Base-by-base conservation (phyloP, 2,113 vertebrate genomes). In the Charina bottae region DNA sequence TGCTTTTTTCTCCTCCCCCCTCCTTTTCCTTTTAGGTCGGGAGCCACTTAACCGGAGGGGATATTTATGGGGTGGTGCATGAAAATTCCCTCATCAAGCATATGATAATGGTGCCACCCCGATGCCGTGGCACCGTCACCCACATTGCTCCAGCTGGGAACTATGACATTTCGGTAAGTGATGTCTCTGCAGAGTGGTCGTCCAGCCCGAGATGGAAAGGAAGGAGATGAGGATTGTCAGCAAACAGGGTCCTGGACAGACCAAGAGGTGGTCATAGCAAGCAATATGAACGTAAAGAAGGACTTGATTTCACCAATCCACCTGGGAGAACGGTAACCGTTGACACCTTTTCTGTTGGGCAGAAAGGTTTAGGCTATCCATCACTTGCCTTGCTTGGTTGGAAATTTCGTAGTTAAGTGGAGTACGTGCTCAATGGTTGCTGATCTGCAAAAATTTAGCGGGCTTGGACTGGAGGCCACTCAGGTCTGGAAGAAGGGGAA, bases 51-150 rank as follows among this genome's bases (percentile, higher is more conserved):
- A 97, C 97, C 0, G 97, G 97, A 0, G 97, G 97, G 0, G 97
- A 97, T 72, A 85, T 97, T n/a, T 97, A 97, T 2, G 97, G 95
- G 2, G 4, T 72, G 6, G 96, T 97, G 37, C n/a, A n/a, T 0
- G 97, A 97, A 93, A 97, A 97, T 85, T 97, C 97, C 0, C 95
- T 97, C 8, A 94, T 97, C 72, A 95, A 92, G 62, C 96, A 97
- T 64, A 93, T 93, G 59, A 88, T 97, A 15, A 96, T 97, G 96
- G 95, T 97, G n/a, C 97, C 96, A 0, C 96, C 96, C 0, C 91
- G 92, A 53, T 95, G 92, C 93, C 60, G 93, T 1, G 97, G 97
- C 42, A 97, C 96, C 0, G 95, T 97, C 89, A 96, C 96, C 42
- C 95, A 96, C 72, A 21, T 97, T 0, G 96, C 96, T 0, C 95